These are phyloP conservation scores for Drosophila jambulina DNA, from an alignment of 1,140 invertebrate species.

Conservation along the genomic window DNA sequence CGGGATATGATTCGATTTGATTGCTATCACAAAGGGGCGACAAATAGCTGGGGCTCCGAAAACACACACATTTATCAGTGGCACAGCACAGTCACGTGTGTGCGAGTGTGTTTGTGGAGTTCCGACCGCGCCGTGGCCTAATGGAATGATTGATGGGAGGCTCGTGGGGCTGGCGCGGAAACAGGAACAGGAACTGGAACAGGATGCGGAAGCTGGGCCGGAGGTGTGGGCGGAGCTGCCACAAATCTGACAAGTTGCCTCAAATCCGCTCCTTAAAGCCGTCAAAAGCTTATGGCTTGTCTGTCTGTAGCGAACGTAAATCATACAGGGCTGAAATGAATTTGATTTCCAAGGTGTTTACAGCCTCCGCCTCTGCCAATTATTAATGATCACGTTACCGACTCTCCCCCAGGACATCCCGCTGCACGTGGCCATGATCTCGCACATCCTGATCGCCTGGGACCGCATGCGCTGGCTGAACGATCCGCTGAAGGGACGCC, in stretches of 20 bases:
- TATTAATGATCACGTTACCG: not conserved
- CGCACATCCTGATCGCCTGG: conserved; percentile 89
- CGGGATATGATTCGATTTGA: conserved; percentile 79
- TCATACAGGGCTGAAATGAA: not conserved
- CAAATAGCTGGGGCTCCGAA: conserved; percentile 58
- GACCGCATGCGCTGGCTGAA: conserved; percentile 89
- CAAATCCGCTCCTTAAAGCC: conserved; percentile 39
- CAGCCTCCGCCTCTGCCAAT: not conserved
- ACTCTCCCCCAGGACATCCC: conserved; percentile 87
- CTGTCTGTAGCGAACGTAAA: not conserved
- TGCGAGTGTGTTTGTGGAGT: conserved; percentile 14
- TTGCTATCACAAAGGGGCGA: conserved; percentile 75
- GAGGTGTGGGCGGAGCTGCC: not conserved
- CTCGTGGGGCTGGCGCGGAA: not conserved
- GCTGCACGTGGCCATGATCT: conserved; percentile 89
- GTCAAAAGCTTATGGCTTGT: not conserved
- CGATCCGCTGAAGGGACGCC: conserved; percentile 88
- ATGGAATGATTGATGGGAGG: conserved; percentile 54
- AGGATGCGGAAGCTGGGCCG: not conserved
- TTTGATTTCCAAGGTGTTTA: not conserved
- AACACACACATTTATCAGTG: conserved; percentile 29
- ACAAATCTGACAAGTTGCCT: conserved; percentile 46
- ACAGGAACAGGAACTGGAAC: not conserved
- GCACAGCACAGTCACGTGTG: conserved; percentile 6
- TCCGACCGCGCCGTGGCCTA: conserved; percentile 9